Conservation (phyloP, 2,888 invertebrate species). For the Pedicia rivosa region DNA sequence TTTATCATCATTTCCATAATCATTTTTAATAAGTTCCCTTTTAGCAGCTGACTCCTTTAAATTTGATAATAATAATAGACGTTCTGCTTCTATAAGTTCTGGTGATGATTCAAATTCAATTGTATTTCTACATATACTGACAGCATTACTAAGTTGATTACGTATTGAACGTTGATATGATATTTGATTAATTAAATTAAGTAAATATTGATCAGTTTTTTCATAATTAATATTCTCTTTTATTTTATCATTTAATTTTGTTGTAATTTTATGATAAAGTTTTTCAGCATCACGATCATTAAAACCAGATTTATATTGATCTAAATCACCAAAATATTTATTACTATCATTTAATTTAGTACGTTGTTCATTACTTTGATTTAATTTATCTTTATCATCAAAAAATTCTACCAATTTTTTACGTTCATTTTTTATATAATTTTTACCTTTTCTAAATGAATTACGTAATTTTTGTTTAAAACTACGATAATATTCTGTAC, state of each 20-base stretch:
- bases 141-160: constrained; percentile 31
- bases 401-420: constrained; percentile 18
- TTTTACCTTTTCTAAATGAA: constrained; percentile 24
- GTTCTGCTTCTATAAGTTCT: constrained; percentile 36
- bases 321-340: neutral
- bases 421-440: constrained; percentile 19
- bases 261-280: neutral
- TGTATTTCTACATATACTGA: constrained; percentile 30
- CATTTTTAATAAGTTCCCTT: constrained; percentile 8
- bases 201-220: constrained; percentile 18
- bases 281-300: neutral
- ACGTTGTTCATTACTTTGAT: neutral
- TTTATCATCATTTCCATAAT: constrained; percentile 4
- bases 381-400: constrained; percentile 7
- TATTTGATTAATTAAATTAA: constrained; percentile 9
- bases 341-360: too few relatives aligned
- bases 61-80: constrained; percentile 29
- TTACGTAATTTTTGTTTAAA: constrained; percentile 23
- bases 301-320: neutral
- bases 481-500: constrained; percentile 19
- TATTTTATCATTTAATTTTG: neutral
- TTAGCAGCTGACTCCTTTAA: constrained; percentile 14
- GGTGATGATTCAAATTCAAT: constrained; percentile 32
- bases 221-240: constrained; percentile 14
- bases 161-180: constrained; percentile 17